These are phyloP conservation scores for Aspidiotus destructor DNA, from an alignment of 2,888 invertebrate genomes.

Conservation along the genomic window DNA sequence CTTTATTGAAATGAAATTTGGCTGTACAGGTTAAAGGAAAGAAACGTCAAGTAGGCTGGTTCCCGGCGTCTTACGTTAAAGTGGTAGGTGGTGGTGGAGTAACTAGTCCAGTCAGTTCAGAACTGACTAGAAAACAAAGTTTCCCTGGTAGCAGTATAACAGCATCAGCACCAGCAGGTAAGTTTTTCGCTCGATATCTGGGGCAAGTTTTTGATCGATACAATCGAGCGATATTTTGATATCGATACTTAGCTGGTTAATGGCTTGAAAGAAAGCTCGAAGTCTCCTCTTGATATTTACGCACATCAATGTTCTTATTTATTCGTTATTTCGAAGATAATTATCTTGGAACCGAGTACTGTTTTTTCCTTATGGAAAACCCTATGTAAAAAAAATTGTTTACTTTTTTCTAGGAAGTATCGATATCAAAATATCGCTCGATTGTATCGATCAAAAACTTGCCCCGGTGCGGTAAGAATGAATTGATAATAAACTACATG, in stretches of 20 bases:
- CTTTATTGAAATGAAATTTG: background rate
- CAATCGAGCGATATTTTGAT: too few relatives aligned
- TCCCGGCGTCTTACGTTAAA: constrained; percentile 96
- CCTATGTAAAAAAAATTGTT: too few relatives aligned
- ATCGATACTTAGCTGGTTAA: too few relatives aligned
- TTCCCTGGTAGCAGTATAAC: constrained; percentile 12
- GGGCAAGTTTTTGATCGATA: too few relatives aligned
- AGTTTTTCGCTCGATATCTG: background rate
- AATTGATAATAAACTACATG: too few relatives aligned
- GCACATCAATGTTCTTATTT: background rate
- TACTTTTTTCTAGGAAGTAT: too few relatives aligned
- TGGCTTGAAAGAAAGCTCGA: too few relatives aligned
- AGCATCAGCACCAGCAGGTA: constrained; percentile 5
- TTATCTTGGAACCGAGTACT: too few relatives aligned
- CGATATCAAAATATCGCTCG: too few relatives aligned
- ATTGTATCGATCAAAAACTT: too few relatives aligned
- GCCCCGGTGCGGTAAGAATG: background rate
- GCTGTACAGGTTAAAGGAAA: constrained; percentile 55
- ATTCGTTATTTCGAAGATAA: too few relatives aligned
- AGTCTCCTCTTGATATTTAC: background rate
- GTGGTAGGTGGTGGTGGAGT: constrained; percentile 41
- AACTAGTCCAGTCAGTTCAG: constrained; percentile 26
- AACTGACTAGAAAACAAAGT: constrained; percentile 19
- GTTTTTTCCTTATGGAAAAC: too few relatives aligned
- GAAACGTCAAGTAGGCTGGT: constrained; percentile 93